Percentiles rank a stretch among this genome's conserved stretches.
Evolutionary conservation across 2,888 invertebrate species (phyloP).

Genomic region (Teleiodes luculella): DNA sequence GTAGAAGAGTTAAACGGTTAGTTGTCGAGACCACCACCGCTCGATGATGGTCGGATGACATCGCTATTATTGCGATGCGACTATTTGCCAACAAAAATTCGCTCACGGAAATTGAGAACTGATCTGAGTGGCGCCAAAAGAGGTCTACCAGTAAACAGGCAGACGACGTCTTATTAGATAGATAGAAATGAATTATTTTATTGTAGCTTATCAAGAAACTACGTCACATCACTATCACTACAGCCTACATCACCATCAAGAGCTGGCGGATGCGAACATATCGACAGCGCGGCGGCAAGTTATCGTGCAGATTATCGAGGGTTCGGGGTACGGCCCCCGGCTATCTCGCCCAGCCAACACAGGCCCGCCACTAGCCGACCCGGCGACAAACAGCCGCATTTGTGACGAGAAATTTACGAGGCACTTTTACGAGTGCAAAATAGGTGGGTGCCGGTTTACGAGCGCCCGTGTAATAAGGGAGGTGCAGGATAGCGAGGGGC

Average conservation of each 20-base stretch:
- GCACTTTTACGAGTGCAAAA: constrained; percentile 72
- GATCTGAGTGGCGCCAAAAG: too few relatives aligned
- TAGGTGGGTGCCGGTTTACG: constrained; percentile 67
- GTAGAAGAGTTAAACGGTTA: too few relatives aligned
- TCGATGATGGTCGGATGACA: too few relatives aligned
- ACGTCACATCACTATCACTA: not conserved
- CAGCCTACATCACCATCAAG: constrained; percentile 20
- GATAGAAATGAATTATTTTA: too few relatives aligned
- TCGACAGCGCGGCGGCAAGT: constrained; percentile 34
- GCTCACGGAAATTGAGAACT: too few relatives aligned
- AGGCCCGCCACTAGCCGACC: constrained; percentile 23
- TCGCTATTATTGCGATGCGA: too few relatives aligned
- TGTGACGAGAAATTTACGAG: constrained; percentile 71
- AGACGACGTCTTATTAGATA: too few relatives aligned
- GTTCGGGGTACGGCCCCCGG: constrained; percentile 11
- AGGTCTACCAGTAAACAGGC: too few relatives aligned
- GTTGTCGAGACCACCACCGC: too few relatives aligned
- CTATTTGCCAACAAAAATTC: too few relatives aligned
- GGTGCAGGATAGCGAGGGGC: constrained; percentile 32
- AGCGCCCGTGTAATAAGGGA: constrained; percentile 61
- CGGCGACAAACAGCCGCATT: constrained; percentile 62
- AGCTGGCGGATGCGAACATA: constrained; percentile 31
- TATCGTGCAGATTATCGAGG: constrained; percentile 52
- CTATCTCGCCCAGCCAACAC: constrained; percentile 1
- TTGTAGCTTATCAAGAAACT: too few relatives aligned